Base-by-base conservation (phyloP, 2,888 invertebrate species). In the Chironomus tentans region DNA sequence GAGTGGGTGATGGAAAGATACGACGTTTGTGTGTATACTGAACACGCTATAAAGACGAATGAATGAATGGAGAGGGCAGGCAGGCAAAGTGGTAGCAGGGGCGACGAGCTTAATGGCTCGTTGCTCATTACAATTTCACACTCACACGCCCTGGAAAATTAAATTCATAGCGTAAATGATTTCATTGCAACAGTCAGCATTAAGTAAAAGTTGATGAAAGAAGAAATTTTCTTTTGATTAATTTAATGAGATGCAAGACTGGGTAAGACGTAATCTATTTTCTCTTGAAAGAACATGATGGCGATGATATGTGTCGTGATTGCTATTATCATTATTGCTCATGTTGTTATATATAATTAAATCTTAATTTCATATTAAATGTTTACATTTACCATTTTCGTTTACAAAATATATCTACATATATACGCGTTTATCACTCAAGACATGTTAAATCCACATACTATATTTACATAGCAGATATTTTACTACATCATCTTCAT, bases 331-430 rank as follows among this genome's bases (percentile, higher is more conserved):
- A 38, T 38, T 38, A 38, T 38, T 38, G 2, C 38, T 38, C 2
- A 38, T 38, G 7, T 10, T 38, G 7, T 38, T 38, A 10, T 6
- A 12, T 47, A 70, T 70, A 70, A 70, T 70, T 48, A 70, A 70
- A 70, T 7, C 70, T 70, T 70, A 70, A 70, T 70, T 70, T 46
- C 18, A 22, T 70, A 21, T 21, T 70, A 70, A 70, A 70, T 70
- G 70, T 47, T 70, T 70, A 70, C 70, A 70, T 13, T 18, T 13
- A 38, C 38, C 38, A 38, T 65, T 22, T 65, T 65, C 22, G 22
- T 65, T 22, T 22, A 56, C 12, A n/a, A 6, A 2, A 15, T 18
- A 10, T 38, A 38, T 38, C 38, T 38, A n/a, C 50, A 13, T 48
- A 38, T 38, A 38, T 38, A 38, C 10, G 38, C 38, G 38, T 38